Conservation (phyloP, 2,888 invertebrate genomes). For the Oasisia sp. region DNA sequence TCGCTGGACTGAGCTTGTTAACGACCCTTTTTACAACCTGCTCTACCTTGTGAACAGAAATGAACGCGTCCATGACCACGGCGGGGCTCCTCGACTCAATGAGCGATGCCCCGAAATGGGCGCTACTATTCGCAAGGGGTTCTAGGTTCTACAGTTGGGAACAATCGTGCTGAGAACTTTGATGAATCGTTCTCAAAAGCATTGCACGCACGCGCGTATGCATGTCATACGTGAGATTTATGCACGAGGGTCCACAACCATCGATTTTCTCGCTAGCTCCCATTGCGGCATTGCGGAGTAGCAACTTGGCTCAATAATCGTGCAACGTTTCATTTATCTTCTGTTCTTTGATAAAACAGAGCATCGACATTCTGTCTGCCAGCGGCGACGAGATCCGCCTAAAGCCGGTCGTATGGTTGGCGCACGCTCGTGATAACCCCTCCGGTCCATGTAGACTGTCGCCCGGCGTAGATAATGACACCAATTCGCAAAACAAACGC, state of each 20-base stretch:
- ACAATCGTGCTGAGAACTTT: not conserved
- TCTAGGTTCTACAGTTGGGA: not conserved
- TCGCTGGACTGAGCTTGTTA: not conserved
- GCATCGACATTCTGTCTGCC: not conserved
- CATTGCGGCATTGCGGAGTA: not conserved
- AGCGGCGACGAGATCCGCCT: not conserved
- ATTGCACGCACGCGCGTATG: not conserved
- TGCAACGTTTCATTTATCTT: not conserved
- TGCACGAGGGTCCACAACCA: not conserved
- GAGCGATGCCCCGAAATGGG: constrained; percentile 6
- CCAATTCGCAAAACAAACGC: constrained; percentile 13
- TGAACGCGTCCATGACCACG: not conserved
- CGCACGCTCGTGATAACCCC: not conserved
- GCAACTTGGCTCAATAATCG: not conserved
- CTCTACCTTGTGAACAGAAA: not conserved
- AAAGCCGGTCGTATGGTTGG: not conserved
- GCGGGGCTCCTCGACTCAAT: not conserved
- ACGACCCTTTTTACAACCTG: constrained; percentile 3
- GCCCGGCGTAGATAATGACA: not conserved
- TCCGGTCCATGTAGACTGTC: not conserved
- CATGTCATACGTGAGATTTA: not conserved
- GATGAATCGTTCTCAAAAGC: constrained; percentile 17
- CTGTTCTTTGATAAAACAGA: not conserved
- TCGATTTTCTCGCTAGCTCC: constrained; percentile 7
- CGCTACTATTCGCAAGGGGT: not conserved